Base-by-base conservation (phyloP, 2,797 vertebrate genomes). In the Poecilia gillii region DNA sequence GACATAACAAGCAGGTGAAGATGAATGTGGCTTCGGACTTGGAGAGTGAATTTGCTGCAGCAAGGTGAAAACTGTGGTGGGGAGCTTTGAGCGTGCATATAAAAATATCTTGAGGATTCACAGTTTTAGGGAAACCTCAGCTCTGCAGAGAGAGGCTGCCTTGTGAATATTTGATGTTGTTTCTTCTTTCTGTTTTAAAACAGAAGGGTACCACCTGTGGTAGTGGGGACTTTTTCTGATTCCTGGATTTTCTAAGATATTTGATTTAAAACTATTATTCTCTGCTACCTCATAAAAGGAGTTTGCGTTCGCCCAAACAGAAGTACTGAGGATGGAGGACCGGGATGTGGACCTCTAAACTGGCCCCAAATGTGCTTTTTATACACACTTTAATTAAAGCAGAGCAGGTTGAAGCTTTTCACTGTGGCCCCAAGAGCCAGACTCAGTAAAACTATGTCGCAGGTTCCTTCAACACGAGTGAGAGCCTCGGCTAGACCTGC, bases 381-480 rank as follows among this genome's bases (percentile, higher is more conserved):
- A 73, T 74, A 74, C 79, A 75, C 14, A 55, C 74, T 90, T 92
- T 92, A 92, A 94, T 93, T 91, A 93, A 93, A 89, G 87, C 59
- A 92, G 84, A 86, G 90, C 82, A 78, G 74, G 74, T 53, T 84
- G 81, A 77, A 82, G 75, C 81, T 86, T 83, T 62, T 89, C 88
- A 86, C 72, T 84, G 77, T 80, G 81, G 72, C 87, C 81, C 55
- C 75, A 64, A 74, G 80, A 81, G 85, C 75, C 77, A 83, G 80
- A 89, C 88, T 85, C 85, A 71, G 55, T 62, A 46, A 92, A 79
- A 75, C 77, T 90, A 79, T 77, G 81, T 89, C 83, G 76, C 64
- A 80, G 79, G 84, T 83, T 87, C 88, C 85, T 90, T 92, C 91
- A 93, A 90, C 90, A 88, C 90, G 92, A 94, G 76, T 78, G 82